Percentiles rank a stretch among this genome's conserved stretches.
phyloP scores from a whole-genome alignment of 2,797 vertebrate species.

The Tenualosa thibaudeaui region DNA sequence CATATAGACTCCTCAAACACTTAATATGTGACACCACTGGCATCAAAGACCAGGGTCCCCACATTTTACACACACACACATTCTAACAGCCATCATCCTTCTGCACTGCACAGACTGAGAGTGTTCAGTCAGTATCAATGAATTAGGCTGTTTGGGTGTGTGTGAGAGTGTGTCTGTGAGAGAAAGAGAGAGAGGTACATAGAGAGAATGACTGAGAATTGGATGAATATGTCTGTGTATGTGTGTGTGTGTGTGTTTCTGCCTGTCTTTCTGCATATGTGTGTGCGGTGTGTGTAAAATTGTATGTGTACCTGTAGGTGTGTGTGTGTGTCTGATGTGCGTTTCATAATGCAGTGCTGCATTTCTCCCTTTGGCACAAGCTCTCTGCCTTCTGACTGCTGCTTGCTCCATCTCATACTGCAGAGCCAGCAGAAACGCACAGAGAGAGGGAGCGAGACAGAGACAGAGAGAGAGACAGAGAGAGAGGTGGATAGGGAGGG shows the following conservation, averaged over 20 bases:
- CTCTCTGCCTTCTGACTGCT: conserved; percentile 75
- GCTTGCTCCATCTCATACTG: conserved; percentile 74
- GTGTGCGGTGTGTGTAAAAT: conserved; percentile 11
- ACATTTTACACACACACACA: neutral
- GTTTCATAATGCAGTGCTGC: conserved; percentile 79
- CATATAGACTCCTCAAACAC: neutral
- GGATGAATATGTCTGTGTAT: neutral
- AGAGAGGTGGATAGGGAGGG: conserved; percentile 52
- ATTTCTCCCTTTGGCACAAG: conserved; percentile 77
- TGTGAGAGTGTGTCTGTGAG: conserved; percentile 5
- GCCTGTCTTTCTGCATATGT: neutral
- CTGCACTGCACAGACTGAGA: neutral
- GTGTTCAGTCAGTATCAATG: neutral
- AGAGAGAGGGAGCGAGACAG: conserved; percentile 63
- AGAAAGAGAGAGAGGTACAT: neutral
- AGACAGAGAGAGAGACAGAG: conserved; percentile 56
- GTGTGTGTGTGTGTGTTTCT: neutral
- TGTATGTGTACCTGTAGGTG: neutral
- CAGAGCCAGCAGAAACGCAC: conserved; percentile 78
- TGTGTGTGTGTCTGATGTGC: conserved; percentile 50
- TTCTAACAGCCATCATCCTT: neutral
- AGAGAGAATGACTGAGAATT: neutral
- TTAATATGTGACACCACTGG: neutral
- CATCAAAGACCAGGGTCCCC: neutral
- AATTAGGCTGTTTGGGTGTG: neutral